Evolutionary conservation across 2,113 vertebrate species (phyloP).

Genomic region (Tragulus kanchil): DNA sequence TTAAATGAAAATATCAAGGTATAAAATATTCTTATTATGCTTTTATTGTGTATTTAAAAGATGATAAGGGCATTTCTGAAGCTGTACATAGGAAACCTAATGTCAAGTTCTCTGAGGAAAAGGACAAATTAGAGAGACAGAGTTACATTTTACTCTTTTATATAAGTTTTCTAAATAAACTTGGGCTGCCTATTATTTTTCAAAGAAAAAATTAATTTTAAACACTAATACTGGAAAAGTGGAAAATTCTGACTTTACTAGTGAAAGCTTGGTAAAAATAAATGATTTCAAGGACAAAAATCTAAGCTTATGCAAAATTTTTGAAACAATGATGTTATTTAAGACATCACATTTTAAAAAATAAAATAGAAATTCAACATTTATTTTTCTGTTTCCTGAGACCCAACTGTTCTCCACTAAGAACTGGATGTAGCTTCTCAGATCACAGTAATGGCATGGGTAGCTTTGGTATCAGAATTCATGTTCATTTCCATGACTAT

Average conservation of each 20-base stretch:
- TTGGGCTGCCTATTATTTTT: slow-evolving; percentile 17
- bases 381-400: neutral
- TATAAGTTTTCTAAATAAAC: neutral
- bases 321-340: slow-evolving; percentile 19
- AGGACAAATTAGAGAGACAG: neutral
- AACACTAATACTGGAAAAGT: slow-evolving; percentile 46
- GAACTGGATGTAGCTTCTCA: neutral
- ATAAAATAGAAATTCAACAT: neutral
- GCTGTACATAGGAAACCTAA: neutral
- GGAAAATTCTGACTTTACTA: slow-evolving; percentile 24
- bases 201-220: slow-evolving; percentile 57
- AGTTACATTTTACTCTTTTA: slow-evolving; percentile 30
- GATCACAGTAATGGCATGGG: neutral
- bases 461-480: slow-evolving; percentile 23
- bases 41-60: slow-evolving; percentile 25
- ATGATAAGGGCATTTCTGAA: neutral
- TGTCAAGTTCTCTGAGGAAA: slow-evolving; percentile 19
- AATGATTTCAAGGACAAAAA: slow-evolving; percentile 47
- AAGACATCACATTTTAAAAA: neutral
- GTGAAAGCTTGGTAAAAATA: slow-evolving; percentile 44
- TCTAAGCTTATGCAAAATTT: slow-evolving; percentile 21
- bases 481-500: neutral
- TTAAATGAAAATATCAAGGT: neutral
- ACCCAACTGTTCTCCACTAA: neutral
- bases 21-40: slow-evolving; percentile 34